These are phyloP conservation scores for Cyphomyrus plagiostoma DNA, from an alignment of 2,113 vertebrate species.

Conservation along the genomic window DNA sequence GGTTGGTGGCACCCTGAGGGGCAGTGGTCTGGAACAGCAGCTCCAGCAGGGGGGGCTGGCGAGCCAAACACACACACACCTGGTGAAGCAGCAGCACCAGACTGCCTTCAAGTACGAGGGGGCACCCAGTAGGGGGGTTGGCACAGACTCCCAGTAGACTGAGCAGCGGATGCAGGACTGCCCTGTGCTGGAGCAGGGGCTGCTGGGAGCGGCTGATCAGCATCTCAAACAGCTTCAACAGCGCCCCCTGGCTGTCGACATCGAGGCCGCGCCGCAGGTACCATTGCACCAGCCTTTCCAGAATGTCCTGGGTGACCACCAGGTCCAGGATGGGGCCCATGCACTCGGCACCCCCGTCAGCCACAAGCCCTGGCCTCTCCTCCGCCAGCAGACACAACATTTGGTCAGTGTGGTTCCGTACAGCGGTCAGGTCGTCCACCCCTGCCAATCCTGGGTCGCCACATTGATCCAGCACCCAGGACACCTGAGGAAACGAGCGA, in stretches of 20 bases:
- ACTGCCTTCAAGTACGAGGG: constrained; percentile 70
- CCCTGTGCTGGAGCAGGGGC: constrained; percentile 74
- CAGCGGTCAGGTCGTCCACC: constrained; percentile 79
- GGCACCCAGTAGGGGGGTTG: constrained; percentile 60
- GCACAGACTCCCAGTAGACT: constrained; percentile 74
- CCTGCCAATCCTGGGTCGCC: constrained; percentile 61
- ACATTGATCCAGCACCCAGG: constrained; percentile 75
- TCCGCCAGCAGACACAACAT: constrained; percentile 87
- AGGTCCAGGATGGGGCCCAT: constrained; percentile 82
- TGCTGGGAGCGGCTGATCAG: constrained; percentile 86
- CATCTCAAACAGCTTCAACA: constrained; percentile 92
- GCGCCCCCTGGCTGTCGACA: constrained; percentile 75
- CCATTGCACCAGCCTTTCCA: constrained; percentile 80
- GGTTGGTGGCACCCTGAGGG: constrained; percentile 71
- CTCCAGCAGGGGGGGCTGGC: constrained; percentile 79
- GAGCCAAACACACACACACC: constrained; percentile 82
- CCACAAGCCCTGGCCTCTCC: constrained; percentile 64
- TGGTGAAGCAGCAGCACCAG: constrained; percentile 90
- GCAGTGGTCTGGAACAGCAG: constrained; percentile 76
- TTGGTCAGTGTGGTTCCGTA: constrained; percentile 91
- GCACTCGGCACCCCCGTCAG: neutral
- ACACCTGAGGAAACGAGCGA: constrained; percentile 57
- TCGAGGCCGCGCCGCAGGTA: constrained; percentile 75
- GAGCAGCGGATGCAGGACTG: constrained; percentile 79
- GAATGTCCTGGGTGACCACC: constrained; percentile 72